Base-by-base conservation (phyloP, 1,140 invertebrate species). In the Ostrea denselamellosa region DNA sequence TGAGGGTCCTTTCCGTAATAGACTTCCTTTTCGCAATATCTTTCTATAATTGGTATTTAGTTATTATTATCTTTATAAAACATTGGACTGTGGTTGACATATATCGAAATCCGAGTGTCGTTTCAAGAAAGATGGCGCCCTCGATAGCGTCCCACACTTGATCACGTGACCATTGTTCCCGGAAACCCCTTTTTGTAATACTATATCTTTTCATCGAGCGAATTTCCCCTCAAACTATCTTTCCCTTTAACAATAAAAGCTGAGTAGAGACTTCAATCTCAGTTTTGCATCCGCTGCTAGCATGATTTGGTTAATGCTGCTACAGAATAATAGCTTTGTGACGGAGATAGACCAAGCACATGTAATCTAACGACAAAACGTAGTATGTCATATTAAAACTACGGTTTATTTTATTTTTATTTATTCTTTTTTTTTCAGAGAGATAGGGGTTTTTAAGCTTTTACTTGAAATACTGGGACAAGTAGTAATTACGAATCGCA, bases 181-280 rank as follows among this genome's bases (percentile, higher is more conserved):
- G 68, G 68, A 77, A 77, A 77, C 22, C 2, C n/a, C 9, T 28
- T 28, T 77, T 77, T 28, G 68, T 62, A 19, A 17, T 62, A 19
- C n/a, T 62, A 19, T 34, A 77, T 77, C 68, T 77, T 25, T 22
- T 77, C 68, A 77, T 77, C 68, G 68, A 77, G 25, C 8, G 56
- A n/a, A 62, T 62, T 62, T 62, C 56, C 34, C 17, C n/a, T 62
- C 17, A 62, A n/a, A 62, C 56, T 19, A 62, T 19, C 56, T 62
- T 62, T n/a, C 56, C n/a, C 56, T 19, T 62, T 62, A n/a, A 19
- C 17, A 19, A 62, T 19, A 19, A 62, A 62, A 62, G 19, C 14
- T 7, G 17, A 19, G n/a, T 62, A 19, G 5, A 62, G 56, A 62
- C 56, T 14, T n/a, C 8, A 62, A 62, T 62, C 56, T n/a, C 8